Conservation (phyloP, 2,888 invertebrate genomes). For the Brachyptera putata region DNA sequence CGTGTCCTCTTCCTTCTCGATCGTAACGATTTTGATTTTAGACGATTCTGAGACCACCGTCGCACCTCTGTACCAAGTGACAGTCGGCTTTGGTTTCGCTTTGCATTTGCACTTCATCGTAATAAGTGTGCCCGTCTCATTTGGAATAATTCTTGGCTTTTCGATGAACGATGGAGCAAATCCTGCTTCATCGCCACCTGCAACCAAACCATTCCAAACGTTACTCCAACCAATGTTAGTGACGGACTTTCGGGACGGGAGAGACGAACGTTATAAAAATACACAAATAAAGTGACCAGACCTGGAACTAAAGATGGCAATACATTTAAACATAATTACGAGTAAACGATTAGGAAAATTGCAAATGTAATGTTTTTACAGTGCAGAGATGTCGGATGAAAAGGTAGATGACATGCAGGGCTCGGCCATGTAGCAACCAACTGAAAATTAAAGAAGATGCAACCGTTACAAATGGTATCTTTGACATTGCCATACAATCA, state of each 20-base stretch:
- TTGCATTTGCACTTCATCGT: conserved; percentile 95
- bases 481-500: no score
- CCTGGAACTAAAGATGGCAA: not conserved
- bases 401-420: not conserved
- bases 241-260: no score
- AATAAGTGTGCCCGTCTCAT: conserved; percentile 93
- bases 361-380: no score
- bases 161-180: conserved; percentile 96
- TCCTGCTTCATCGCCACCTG: conserved; percentile 88
- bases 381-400: conserved; percentile 2
- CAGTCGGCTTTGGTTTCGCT: conserved; percentile 90
- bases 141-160: conserved; percentile 98
- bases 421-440: conserved; percentile 6
- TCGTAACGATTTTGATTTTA: conserved; percentile 76
- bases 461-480: conserved; percentile 5
- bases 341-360: no score
- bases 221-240: no score
- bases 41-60: conserved; percentile 78
- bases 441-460: conserved; percentile 19
- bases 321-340: no score
- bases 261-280: no score
- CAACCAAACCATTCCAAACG: conserved; percentile 35
- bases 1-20: conserved; percentile 73
- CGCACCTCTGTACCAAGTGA: conserved; percentile 92
- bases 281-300: not conserved